Conservation (phyloP, 2,888 invertebrate genomes). For the Neoaliturus tenellus region DNA sequence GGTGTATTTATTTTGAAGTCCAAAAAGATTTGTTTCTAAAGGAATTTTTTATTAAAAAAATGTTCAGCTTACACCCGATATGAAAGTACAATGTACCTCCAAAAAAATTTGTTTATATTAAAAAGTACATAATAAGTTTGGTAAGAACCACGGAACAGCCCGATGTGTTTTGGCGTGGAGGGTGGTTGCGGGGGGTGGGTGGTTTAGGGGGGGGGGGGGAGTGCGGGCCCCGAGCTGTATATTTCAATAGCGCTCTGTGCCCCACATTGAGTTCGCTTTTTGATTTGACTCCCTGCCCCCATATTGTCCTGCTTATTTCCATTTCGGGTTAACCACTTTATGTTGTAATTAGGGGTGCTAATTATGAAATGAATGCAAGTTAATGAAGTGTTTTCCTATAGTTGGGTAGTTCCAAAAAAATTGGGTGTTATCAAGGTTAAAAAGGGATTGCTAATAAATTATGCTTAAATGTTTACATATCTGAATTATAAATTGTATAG, state of each 20-base stretch:
- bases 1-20: no score
- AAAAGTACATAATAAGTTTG: neutral
- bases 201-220: neutral
- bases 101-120: neutral
- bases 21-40: no score
- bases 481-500: no score
- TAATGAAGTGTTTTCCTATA: neutral
- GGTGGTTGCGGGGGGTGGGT: conserved; percentile 43
- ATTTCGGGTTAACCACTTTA: neutral
- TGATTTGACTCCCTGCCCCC: conserved; percentile 54
- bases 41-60: no score
- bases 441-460: no score
- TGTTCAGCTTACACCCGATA: no score
- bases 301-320: conserved; percentile 54
- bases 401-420: no score
- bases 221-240: neutral
- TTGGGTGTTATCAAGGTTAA: no score
- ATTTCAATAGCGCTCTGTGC: conserved; percentile 29
- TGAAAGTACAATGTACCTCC: no score
- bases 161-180: no score
- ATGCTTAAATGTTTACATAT: no score
- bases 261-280: conserved; percentile 48
- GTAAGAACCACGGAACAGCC: conserved; percentile 36
- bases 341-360: neutral
- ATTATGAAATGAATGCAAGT: neutral